These are phyloP conservation scores for Dissostichus mawsoni DNA, from an alignment of 2,113 vertebrate species.

Conservation along the genomic window DNA sequence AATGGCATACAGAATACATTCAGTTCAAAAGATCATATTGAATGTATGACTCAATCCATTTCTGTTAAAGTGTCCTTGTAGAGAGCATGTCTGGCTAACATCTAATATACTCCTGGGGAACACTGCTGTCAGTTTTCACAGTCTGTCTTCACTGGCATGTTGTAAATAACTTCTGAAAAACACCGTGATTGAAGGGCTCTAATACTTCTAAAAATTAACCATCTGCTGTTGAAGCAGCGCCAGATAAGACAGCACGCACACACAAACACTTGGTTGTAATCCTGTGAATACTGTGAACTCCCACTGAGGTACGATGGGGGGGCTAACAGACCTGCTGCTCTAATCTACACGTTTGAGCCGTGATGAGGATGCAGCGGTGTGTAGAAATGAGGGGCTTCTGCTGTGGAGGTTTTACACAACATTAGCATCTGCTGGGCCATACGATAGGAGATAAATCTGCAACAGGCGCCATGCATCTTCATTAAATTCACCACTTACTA, in stretches of 20 bases:
- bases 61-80: not conserved
- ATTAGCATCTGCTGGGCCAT: conserved; percentile 84
- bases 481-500: conserved; percentile 80
- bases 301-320: conserved; percentile 23
- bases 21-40: not conserved
- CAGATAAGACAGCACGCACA: conserved; percentile 22
- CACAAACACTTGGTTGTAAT: conserved; percentile 5
- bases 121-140: not conserved
- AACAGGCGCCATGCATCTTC: conserved; percentile 81
- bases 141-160: not conserved
- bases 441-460: conserved; percentile 77
- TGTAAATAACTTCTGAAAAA: conserved; percentile 30
- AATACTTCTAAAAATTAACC: conserved; percentile 48
- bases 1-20: not conserved
- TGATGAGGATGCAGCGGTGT: conserved; percentile 71
- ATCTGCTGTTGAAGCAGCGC: conserved; percentile 51
- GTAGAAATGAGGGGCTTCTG: conserved; percentile 62
- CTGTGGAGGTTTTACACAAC: conserved; percentile 68
- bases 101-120: not conserved
- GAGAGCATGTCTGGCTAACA: not conserved
- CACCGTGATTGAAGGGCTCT: conserved; percentile 36
- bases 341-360: conserved; percentile 41
- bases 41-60: not conserved
- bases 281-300: conserved; percentile 25
- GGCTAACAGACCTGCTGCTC: conserved; percentile 51